Percentiles rank a stretch among this genome's conserved stretches.
phyloP scores from a whole-genome alignment of 1,140 invertebrate genomes.

The Cyphomyrmex costatus region DNA sequence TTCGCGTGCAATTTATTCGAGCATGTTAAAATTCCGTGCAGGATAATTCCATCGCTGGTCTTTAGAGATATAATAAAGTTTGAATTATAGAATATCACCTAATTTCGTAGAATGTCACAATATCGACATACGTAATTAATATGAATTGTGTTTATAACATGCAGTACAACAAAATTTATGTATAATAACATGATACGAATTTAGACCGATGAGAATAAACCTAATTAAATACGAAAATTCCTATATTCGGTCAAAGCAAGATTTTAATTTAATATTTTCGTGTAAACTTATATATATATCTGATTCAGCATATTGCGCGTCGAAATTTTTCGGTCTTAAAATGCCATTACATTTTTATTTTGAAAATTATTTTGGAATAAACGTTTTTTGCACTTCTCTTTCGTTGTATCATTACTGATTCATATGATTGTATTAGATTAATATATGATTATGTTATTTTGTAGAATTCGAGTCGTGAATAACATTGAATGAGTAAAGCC shows the following conservation, averaged over 20 bases:
- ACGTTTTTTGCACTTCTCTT: conserved; percentile 21
- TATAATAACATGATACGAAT: not conserved
- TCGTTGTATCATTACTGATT: conserved; percentile 6
- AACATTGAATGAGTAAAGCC: conserved; percentile 49
- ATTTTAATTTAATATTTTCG: no score
- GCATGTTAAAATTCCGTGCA: conserved; percentile 56
- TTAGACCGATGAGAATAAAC: no score
- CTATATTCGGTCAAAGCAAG: no score
- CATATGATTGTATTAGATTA: conserved; percentile 21
- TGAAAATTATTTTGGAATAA: conserved; percentile 15
- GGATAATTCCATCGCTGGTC: conserved; percentile 20
- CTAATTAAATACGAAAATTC: no score
- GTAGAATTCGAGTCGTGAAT: conserved; percentile 19
- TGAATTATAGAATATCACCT: conserved; percentile 16
- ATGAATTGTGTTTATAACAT: not conserved
- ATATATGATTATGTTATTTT: no score
- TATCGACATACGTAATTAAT: not conserved
- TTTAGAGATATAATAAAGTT: conserved; percentile 30
- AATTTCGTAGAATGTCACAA: not conserved
- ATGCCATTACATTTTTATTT: not conserved
- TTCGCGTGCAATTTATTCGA: conserved; percentile 62
- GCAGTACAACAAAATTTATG: not conserved
- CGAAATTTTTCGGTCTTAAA: no score
- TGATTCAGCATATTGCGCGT: no score
- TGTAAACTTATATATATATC: no score